A percentile compares a stretch with the other conserved stretches of the same genome.
Evolutionary conservation across 2,113 vertebrate species (phyloP).

Genomic region (Semnornis frantzii): DNA sequence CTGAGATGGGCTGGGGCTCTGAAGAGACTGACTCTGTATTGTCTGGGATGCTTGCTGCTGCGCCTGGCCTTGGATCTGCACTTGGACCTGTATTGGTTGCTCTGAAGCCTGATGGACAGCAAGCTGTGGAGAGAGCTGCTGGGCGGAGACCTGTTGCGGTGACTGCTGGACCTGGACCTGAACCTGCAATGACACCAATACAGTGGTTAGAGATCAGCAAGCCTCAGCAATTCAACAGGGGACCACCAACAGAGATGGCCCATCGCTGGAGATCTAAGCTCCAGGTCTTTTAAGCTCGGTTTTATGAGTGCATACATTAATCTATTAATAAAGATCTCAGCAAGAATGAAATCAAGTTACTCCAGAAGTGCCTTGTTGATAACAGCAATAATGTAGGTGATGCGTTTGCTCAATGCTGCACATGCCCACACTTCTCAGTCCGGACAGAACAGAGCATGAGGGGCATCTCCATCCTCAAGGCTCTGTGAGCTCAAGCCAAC

Average conservation of each 20-base stretch:
- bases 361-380: not conserved
- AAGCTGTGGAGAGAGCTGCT: constrained; percentile 92
- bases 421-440: not conserved
- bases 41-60: constrained; percentile 83
- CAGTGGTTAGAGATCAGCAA: constrained; percentile 32
- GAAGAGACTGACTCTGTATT: constrained; percentile 82
- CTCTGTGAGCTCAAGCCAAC: not conserved
- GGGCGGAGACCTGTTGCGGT: constrained; percentile 81
- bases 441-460: not conserved
- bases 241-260: not conserved
- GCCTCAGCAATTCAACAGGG: rapidly evolving
- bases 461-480: not conserved
- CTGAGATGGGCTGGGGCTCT: constrained; percentile 84
- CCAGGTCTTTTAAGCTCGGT: not conserved
- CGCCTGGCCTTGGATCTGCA: constrained; percentile 94
- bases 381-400: not conserved
- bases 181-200: constrained; percentile 72
- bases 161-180: constrained; percentile 87
- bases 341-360: not conserved
- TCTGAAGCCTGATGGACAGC: constrained; percentile 89
- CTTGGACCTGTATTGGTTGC: constrained; percentile 95
- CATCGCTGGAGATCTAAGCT: not conserved
- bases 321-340: not conserved
- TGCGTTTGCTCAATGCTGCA: not conserved
- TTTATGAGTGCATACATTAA: not conserved